Evolutionary conservation across 1,140 invertebrate species (phyloP), one percentile per base, ranked within the genome.

Genomic region (Aphidius gifuensis): DNA sequence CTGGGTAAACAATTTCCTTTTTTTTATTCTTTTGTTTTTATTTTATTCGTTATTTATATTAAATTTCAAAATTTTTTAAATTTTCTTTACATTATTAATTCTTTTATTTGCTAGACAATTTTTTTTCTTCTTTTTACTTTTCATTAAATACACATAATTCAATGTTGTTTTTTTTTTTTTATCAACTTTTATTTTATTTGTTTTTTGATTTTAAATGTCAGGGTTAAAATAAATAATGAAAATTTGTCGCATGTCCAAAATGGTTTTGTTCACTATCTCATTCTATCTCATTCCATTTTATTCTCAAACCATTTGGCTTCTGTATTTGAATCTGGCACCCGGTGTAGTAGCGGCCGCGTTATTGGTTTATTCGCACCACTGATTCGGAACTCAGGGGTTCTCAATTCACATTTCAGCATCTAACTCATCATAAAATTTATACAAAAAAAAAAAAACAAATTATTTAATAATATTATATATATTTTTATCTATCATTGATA

Each of bases 351-450:
- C 16, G 61, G 76, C 73, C 74, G 76, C 75, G 77, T 80, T 80
- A 81, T 81, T 81, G 78, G 78, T 80, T 80, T 79, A 80, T 76
- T 78, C 79, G 78, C 77, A 60, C 71, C 78, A 80, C 77, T 80
- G 78, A 69, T 65, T 70, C 65, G 68, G 67, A 69, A 48, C 16
- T 64, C 75, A 78, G 74, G 68, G 75, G 69, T 70, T 74, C 76
- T 78, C 75, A 69, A 65, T 70, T 62, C 32, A 46, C 67, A 65
- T 68, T 69, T 49, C 48, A 32, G 44, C 46, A 44, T 59, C 58
- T 40, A 40, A 5, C 40, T 55, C 16, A 11, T 55, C 53, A 55
- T 43, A 16, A 9, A 43, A 55, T 16, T 42, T 55, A 16, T 44
- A 6, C 43, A 6, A 44, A 6, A 44, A 44, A 44, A 44, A 44